A percentile compares a stretch with the other conserved stretches of the same genome.
Conservation (phyloP, 1,140 invertebrate species). For the Monochamus saltuarius region DNA sequence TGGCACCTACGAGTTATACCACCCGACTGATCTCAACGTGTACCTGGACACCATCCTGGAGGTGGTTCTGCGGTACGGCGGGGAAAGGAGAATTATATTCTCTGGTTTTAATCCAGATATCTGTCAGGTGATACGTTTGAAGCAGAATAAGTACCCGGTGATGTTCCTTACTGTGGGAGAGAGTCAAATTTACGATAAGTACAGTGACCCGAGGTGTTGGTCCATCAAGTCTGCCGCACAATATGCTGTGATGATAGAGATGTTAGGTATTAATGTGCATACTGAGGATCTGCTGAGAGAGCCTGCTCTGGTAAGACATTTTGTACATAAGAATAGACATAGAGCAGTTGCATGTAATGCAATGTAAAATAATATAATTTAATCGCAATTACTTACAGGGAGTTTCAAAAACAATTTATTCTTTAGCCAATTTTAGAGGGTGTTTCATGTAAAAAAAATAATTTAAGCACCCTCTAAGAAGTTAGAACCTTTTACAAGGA, state of each 20-base stretch:
- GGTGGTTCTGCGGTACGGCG: constrained; percentile 72
- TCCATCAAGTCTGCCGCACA: constrained; percentile 78
- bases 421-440: too few relatives aligned
- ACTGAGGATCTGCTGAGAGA: constrained; percentile 88
- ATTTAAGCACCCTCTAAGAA: too few relatives aligned
- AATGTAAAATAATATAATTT: too few relatives aligned
- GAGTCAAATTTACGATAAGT: constrained; percentile 76
- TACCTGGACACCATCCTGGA: constrained; percentile 90
- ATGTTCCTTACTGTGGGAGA: constrained; percentile 89
- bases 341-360: too few relatives aligned
- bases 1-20: constrained; percentile 82
- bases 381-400: too few relatives aligned
- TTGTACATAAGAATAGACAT: too few relatives aligned
- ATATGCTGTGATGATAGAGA: constrained; percentile 75
- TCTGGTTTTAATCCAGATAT: constrained; percentile 95
- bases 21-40: constrained; percentile 87
- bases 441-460: too few relatives aligned
- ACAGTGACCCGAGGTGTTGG: constrained; percentile 80
- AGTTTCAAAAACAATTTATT: too few relatives aligned
- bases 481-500: too few relatives aligned
- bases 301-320: constrained; percentile 60
- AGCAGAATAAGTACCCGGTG: constrained; percentile 94
- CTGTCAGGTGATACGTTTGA: constrained; percentile 85
- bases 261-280: constrained; percentile 88
- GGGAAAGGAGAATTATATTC: constrained; percentile 80